Base-by-base conservation (phyloP, 92 coral and sea anemone species). In the Isaurus tuberculatus region DNA sequence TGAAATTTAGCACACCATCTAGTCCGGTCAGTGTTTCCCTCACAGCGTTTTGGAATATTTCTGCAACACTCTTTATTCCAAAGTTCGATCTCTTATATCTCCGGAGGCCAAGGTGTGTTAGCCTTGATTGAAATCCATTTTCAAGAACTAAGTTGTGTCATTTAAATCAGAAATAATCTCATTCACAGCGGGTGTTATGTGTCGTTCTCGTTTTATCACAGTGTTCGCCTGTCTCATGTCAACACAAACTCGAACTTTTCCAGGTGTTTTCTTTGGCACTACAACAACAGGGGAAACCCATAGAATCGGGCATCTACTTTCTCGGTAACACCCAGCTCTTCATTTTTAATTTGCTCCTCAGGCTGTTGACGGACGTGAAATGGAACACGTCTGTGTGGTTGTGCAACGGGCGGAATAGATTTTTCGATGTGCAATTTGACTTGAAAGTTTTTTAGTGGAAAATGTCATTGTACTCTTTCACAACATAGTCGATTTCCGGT, bases 11-110 rank as follows among this genome's bases (percentile, higher is more conserved):
- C 7, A 65, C 88, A 40, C 83, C 89, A 11, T n/a, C 22, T n/a
- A 58, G 36, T 5, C 86, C 93, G n/a, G 78, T 73, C 36, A 90
- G 66, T 17, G 80, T 72, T 37, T 87, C 73, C 10, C 80, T 31
- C n/a, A 78, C 44, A 22, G 63, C 84, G 57, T 89, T 79, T 14
- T 89, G 89, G 65, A 89, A 85, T 29, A 85, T 89, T 64, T 84
- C 86, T 23, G 88, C 89, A 5, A 86, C 89, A 51, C 91, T 83
- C 58, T 72, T 81, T 5, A 63, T 33, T 8, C 87, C 90, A 75
- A 81, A 82, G 30, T 90, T 90, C 75, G 72, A 15, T 58, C 81
- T 72, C 49, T 16, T 9, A 37, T 22, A 57, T 26, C 65, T 53
- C 49, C 28, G 60, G 33, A 84, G 81, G 58, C 82, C 87, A 55